These are phyloP conservation scores for Cassiopea xamachana DNA, from an alignment of 30 jellyfish, hydroid and myxozoan species.

Conservation along the genomic window DNA sequence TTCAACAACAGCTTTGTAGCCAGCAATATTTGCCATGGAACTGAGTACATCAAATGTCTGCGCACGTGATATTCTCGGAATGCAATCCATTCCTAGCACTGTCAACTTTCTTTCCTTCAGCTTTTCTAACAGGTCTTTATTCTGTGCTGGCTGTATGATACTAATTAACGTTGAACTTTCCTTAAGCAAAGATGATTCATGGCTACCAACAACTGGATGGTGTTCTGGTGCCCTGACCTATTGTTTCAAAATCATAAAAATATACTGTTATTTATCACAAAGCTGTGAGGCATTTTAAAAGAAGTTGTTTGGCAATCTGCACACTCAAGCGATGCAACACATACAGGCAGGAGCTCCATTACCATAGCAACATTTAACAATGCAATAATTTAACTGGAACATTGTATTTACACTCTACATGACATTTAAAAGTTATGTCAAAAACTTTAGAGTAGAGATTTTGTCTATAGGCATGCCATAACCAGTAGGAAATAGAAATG, in stretches of 20 bases:
- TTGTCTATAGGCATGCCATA: too few relatives aligned
- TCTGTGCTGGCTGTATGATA: conserved; percentile 83
- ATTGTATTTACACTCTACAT: too few relatives aligned
- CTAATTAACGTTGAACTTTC: conserved; percentile 89
- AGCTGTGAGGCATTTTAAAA: too few relatives aligned
- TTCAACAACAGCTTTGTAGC: conserved; percentile 91
- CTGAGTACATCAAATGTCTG: conserved; percentile 96
- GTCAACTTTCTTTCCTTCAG: conserved; percentile 75
- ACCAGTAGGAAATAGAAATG: too few relatives aligned
- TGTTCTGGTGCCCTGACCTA: conserved; percentile 94
- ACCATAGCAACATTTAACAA: too few relatives aligned
- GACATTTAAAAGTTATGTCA: too few relatives aligned
- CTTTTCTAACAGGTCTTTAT: conserved; percentile 75
- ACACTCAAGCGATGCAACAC: too few relatives aligned
- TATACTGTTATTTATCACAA: not conserved
- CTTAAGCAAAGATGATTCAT: conserved; percentile 80
- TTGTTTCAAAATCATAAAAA: not conserved
- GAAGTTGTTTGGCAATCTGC: too few relatives aligned
- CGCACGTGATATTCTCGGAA: conserved; percentile 96
- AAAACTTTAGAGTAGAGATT: too few relatives aligned
- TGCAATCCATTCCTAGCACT: conserved; percentile 95
- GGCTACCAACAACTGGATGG: conserved; percentile 83
- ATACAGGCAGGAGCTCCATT: too few relatives aligned
- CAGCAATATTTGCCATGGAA: conserved; percentile 98
- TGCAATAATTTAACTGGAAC: too few relatives aligned